Evolutionary conservation across 2,888 invertebrate genomes (phyloP), one percentile per base, ranked within the genome.

Genomic region (Stenotaenia linearis): DNA sequence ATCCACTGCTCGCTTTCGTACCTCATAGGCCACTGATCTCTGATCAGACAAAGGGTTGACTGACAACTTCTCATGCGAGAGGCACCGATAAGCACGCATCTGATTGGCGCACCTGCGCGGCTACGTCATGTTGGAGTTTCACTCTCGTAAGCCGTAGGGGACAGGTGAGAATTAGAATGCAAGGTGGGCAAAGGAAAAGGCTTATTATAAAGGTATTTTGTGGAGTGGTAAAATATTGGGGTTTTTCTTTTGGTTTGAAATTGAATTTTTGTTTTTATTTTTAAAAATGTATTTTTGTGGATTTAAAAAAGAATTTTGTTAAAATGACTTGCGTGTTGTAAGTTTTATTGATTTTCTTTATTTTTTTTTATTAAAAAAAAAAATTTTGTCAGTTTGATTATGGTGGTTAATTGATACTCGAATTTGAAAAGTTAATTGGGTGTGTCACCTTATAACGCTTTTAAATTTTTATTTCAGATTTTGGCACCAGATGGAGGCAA

Each of bases 21-120:
- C n/a, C 69, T 69, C 25, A 69, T 69, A 69, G 69, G 69, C 69
- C 69, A 69, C 69, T 69, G 69, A 69, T 69, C 69, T 28, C 69
- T 69, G 69, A 69, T 69, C 69, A 69, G 69, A 69, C 69, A 69
- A 69, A 69, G 69, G 69, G 69, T 69, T 69, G 69, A 69, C 69
- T 69, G 69, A 69, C 69, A 69, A 69, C 28, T 69, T 69, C 69
- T 69, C 69, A 28, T 69, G 69, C 69, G 69, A 0, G 69, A n/a
- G 12, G 6, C 28, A 69, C 25, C 28, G 69, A 69, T 28, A 69
- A 25, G 28, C 25, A 15, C 69, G 69, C 23, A 28, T 69, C 25
- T 69, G 69, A 69, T 69, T 69, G 69, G 69, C 69, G 25, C 69
- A 69, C 69, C 69, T 69, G 69, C 25, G 69, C 28, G 25, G 10